Conservation (phyloP, 2,113 vertebrate species). For the Charina bottae region DNA sequence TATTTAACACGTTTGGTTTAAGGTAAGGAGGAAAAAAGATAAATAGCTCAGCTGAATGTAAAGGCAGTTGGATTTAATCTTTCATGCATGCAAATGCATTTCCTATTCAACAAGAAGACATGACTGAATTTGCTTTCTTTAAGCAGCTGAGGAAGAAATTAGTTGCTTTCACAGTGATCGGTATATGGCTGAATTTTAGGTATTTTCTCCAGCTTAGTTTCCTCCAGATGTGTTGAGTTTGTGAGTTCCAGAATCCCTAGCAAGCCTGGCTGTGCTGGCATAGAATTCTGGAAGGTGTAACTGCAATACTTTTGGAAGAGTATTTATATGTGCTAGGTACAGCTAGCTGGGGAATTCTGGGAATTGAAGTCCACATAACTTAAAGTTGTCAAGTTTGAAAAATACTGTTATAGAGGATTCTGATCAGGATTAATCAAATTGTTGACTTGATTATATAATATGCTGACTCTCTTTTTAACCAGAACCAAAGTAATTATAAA, state of each 20-base stretch:
- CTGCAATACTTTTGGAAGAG: neutral
- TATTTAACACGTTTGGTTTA: neutral
- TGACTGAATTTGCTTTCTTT: neutral
- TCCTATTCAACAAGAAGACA: neutral
- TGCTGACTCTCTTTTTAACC: neutral
- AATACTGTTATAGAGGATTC: neutral
- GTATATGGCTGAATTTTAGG: neutral
- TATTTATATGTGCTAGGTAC: neutral
- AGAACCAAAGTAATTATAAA: neutral
- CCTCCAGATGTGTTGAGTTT: neutral
- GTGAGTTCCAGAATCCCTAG: neutral
- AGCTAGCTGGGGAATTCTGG: neutral
- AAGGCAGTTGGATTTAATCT: neutral
- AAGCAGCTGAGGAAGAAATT: neutral
- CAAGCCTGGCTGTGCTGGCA: neutral
- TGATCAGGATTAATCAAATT: neutral
- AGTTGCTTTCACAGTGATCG: neutral
- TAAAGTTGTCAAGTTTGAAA: neutral
- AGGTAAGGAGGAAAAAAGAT: slow-evolving; percentile 2
- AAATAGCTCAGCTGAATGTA: slow-evolving; percentile 19
- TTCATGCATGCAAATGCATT: neutral
- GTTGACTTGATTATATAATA: neutral
- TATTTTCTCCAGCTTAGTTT: neutral
- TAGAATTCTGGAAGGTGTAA: neutral
- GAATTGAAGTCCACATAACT: neutral